Percentiles rank a stretch among this genome's conserved stretches.
Conservation (phyloP, 1,140 invertebrate genomes). For the Orchesella cincta region DNA sequence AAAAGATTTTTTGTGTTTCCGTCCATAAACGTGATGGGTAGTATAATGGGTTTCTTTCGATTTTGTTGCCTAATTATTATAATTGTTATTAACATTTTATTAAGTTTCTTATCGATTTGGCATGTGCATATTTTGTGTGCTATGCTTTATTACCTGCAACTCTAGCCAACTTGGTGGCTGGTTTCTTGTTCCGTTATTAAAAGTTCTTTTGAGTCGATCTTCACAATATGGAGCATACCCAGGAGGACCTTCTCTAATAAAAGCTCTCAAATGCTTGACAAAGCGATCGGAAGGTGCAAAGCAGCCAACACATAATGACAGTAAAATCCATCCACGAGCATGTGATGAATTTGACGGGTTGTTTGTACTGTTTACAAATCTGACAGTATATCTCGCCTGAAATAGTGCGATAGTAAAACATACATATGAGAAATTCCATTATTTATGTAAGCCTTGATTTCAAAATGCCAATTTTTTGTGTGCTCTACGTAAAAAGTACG, state of each 20-base stretch:
- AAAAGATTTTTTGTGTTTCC: constrained; percentile 96
- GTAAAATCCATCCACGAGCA: constrained; percentile 94
- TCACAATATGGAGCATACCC: constrained; percentile 98
- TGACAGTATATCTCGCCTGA: constrained; percentile 97
- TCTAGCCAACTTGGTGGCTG: constrained; percentile 98
- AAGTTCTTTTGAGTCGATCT: constrained; percentile 89
- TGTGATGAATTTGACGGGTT: constrained; percentile 96
- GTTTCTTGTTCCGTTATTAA: constrained; percentile 96
- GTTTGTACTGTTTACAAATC: constrained; percentile 95
- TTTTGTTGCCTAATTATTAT: constrained; percentile 81
- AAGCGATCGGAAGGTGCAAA: constrained; percentile 95
- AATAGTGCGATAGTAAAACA: constrained; percentile 56
- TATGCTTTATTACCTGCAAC: constrained; percentile 63
- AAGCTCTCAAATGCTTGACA: constrained; percentile 83
- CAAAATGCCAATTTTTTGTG: too few species aligned
- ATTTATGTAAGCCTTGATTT: too few species aligned
- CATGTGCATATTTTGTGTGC: too few species aligned
- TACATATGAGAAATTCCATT: not conserved
- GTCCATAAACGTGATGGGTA: constrained; percentile 99
- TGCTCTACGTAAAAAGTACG: too few species aligned
- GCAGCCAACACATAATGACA: constrained; percentile 96
- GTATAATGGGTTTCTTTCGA: constrained; percentile 96
- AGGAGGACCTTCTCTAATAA: constrained; percentile 81
- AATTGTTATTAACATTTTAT: not conserved
- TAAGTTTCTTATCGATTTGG: not conserved